These are phyloP conservation scores for Trichonephila clavipes DNA, from an alignment of 1,140 invertebrate species.

Conservation along the genomic window DNA sequence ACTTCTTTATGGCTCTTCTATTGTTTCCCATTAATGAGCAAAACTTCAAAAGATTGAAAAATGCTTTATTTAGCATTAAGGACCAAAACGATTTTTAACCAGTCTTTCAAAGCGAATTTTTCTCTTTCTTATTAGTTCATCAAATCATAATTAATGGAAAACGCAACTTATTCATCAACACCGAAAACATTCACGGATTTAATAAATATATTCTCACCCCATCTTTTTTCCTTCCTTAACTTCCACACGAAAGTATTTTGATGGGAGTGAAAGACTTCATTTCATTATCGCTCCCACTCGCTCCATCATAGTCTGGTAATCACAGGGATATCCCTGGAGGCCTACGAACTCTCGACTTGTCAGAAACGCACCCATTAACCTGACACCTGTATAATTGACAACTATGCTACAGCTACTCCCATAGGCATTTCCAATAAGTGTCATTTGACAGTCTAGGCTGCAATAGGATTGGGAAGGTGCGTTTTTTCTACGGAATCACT, in stretches of 20 bases:
- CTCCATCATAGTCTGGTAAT: neutral
- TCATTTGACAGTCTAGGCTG: slow-evolving; percentile 14
- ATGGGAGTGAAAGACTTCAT: neutral
- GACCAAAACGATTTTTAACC: too few species aligned
- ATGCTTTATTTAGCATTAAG: too few species aligned
- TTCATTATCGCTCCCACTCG: slow-evolving; percentile 23
- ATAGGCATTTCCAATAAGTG: slow-evolving; percentile 50
- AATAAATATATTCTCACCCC: neutral
- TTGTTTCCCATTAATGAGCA: too few species aligned
- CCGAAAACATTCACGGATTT: neutral
- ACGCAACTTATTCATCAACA: neutral
- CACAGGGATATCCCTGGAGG: slow-evolving; percentile 7
- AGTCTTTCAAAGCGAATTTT: too few species aligned
- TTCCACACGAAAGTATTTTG: neutral
- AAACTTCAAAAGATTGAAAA: too few species aligned
- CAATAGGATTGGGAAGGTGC: neutral
- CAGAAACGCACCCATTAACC: neutral
- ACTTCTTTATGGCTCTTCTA: too few species aligned
- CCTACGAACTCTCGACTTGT: neutral
- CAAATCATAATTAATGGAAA: neutral
- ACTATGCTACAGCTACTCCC: neutral
- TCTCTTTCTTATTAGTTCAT: too few species aligned
- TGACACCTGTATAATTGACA: slow-evolving; percentile 56
- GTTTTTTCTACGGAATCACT: neutral
- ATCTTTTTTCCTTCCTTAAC: neutral